Evolutionary conservation across 2,797 vertebrate genomes (phyloP), one percentile per base, ranked within the genome.

Genomic region (Trachops cirrhosus): DNA sequence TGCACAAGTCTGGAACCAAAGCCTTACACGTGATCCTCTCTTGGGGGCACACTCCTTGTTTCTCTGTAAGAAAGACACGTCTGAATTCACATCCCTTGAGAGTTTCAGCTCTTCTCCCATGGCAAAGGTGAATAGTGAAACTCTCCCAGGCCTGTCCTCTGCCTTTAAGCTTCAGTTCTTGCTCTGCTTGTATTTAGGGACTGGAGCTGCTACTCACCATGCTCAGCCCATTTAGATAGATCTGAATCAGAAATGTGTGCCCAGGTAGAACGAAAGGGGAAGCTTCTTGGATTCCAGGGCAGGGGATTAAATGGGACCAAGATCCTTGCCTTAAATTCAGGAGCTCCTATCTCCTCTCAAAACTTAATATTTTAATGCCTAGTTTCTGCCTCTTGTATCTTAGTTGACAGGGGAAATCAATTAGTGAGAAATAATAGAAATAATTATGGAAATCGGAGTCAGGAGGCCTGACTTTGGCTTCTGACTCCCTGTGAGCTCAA

Each of bases 11-110:
- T 19, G 0, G 18, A 48, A 21, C 0, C 2, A 0, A 2, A 12
- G 0, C 0, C 2, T 0, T 2, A 73, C 97, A 97, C 4, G 0
- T 1, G 32, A 94, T 0, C 44, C 90, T 89, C 32, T 93, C 89
- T 10, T 3, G 10, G 39, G 85, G 95, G 41, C 97, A 97, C 9
- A 0, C 0, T n/a, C 97, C 96, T 78, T 64, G 68, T 87, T 97
- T 97, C 8, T 24, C 97, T 97, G 77, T 22, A 96, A 93, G 77
- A 96, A 91, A 96, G 19, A 93, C 82, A 75, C 3, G 26, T 59
- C n/a, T 52, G 78, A 32, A 86, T 21, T 84, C 29, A 59, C 26
- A 22, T 32, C 41, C 48, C n/a, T 41, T 41, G 54, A 67, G 39
- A 59, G 16, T 64, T 77, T 50, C 15, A 84, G 75, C 44, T 59